These are phyloP conservation scores for Scaptomyza graminum DNA, from an alignment of 1,140 invertebrate genomes.

Conservation along the genomic window DNA sequence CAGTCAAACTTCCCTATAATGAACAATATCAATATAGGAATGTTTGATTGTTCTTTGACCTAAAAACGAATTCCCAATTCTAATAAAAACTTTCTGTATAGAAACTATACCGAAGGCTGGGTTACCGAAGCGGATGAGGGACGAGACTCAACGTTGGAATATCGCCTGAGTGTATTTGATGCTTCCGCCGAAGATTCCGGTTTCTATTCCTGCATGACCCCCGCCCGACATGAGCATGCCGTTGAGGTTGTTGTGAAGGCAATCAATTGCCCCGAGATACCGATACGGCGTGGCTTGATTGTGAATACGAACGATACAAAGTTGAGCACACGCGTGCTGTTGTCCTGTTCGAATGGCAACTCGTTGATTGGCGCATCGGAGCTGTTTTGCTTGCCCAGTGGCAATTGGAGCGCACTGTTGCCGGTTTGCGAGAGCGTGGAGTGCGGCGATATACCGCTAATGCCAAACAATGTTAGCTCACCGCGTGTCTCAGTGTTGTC, in stretches of 20 bases:
- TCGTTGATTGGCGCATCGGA: conserved; percentile 90
- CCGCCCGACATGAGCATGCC: conserved; percentile 90
- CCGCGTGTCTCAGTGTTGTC: conserved; percentile 89
- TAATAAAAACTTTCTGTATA: conserved; percentile 30
- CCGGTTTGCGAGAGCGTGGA: conserved; percentile 93
- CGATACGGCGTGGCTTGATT: conserved; percentile 88
- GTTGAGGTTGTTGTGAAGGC: conserved; percentile 92
- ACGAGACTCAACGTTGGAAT: conserved; percentile 91
- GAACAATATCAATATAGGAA: too few species aligned
- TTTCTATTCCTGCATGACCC: conserved; percentile 91
- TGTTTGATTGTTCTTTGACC: too few species aligned
- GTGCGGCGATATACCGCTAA: conserved; percentile 88
- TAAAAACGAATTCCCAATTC: background rate
- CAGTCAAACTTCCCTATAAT: too few species aligned
- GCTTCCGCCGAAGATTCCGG: conserved; percentile 92
- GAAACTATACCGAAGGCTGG: conserved; percentile 93
- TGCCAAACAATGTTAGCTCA: conserved; percentile 84
- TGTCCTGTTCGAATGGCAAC: conserved; percentile 93
- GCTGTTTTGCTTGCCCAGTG: conserved; percentile 90
- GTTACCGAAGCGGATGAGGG: conserved; percentile 91
- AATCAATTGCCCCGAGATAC: conserved; percentile 89
- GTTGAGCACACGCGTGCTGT: conserved; percentile 89
- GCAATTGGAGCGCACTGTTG: conserved; percentile 92
- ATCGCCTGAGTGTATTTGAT: conserved; percentile 91
- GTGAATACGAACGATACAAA: conserved; percentile 89